Evolutionary conservation across 2,113 vertebrate genomes (phyloP).

Genomic region (Anolis carolinensis): DNA sequence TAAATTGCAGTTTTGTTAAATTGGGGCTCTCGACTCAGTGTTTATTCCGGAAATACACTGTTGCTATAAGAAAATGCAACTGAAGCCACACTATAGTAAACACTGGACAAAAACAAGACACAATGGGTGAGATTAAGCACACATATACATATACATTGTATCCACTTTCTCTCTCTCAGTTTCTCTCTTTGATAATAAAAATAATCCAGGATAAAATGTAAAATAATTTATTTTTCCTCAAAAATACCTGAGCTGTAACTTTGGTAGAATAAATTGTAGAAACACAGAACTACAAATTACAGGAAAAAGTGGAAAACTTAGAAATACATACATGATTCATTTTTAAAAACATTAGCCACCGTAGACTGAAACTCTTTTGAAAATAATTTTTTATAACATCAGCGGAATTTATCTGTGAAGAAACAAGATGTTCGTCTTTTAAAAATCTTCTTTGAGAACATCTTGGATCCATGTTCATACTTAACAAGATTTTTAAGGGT

Average conservation of each 20-base stretch:
- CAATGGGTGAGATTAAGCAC: background rate
- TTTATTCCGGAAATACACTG: background rate
- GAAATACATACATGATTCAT: background rate
- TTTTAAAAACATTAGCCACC: background rate
- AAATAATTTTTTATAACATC: background rate
- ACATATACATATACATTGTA: slow-evolving; percentile 19
- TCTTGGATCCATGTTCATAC: background rate
- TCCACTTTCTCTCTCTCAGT: background rate
- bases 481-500: background rate
- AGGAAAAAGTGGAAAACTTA: too few species aligned
- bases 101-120: background rate
- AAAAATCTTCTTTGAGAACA: background rate
- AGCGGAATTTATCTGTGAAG: background rate
- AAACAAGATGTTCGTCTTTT: background rate
- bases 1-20: background rate
- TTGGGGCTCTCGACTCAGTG: slow-evolving; percentile 6
- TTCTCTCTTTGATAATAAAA: background rate
- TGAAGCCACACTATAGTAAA: background rate
- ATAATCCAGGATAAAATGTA: background rate
- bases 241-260: background rate
- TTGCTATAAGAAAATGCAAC: slow-evolving; percentile 11
- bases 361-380: background rate
- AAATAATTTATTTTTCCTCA: background rate
- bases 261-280: background rate
- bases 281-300: background rate